Conservation (phyloP, 1,140 invertebrate species). For the Calephelis nemesis region DNA sequence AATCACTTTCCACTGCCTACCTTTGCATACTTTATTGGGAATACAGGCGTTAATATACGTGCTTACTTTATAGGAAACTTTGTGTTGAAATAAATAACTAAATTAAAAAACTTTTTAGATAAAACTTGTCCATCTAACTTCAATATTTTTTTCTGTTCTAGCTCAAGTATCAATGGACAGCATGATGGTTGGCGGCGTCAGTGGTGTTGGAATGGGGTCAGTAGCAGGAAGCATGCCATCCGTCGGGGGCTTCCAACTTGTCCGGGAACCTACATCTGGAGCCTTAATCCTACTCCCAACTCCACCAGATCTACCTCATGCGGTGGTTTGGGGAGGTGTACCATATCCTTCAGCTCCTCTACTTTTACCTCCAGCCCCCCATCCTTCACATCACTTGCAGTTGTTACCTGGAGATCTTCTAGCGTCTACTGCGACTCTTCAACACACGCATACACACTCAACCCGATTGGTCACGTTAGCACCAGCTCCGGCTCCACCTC, state of each 20-base stretch:
- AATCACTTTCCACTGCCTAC: too few species aligned
- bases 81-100: too few species aligned
- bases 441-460: slow-evolving; percentile 81
- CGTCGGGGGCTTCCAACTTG: slow-evolving; percentile 83
- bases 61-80: too few species aligned
- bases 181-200: slow-evolving; percentile 81
- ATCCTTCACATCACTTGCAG: slow-evolving; percentile 81
- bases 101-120: too few species aligned
- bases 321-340: slow-evolving; percentile 86
- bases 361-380: slow-evolving; percentile 82
- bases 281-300: slow-evolving; percentile 88
- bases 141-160: slow-evolving; percentile 49
- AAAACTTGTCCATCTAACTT: neutral
- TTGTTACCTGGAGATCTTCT: slow-evolving; percentile 80
- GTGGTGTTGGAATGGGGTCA: slow-evolving; percentile 74
- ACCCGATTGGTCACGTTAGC: slow-evolving; percentile 80
- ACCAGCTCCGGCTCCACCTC: slow-evolving; percentile 67
- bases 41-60: too few species aligned
- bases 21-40: too few species aligned
- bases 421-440: slow-evolving; percentile 73
- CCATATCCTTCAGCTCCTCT: slow-evolving; percentile 81
- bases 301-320: slow-evolving; percentile 86
- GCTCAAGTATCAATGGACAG: slow-evolving; percentile 84
- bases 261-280: slow-evolving; percentile 89
- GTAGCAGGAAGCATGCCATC: slow-evolving; percentile 59